Conservation (phyloP, 1,140 invertebrate species). For the Drosophila ercepeae region DNA sequence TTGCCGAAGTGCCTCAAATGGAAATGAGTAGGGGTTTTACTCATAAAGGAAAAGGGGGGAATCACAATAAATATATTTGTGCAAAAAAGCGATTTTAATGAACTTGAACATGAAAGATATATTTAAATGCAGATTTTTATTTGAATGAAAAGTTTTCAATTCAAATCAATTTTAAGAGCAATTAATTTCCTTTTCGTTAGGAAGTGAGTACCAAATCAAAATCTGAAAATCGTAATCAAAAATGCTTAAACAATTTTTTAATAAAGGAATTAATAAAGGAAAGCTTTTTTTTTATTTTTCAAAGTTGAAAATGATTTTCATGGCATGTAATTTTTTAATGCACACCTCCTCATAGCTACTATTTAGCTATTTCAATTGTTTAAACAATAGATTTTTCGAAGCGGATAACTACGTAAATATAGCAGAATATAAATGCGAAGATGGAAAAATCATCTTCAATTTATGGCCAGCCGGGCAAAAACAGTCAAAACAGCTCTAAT, state of each 20-base stretch:
- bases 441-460: constrained; percentile 36
- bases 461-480: constrained; percentile 41
- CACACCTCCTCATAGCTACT: constrained; percentile 9
- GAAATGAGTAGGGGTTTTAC: constrained; percentile 11
- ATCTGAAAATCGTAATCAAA: not conserved
- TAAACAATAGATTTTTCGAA: constrained; percentile 28
- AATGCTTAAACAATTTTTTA: not conserved
- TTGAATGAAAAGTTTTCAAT: too few relatives aligned
- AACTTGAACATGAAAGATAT: not conserved
- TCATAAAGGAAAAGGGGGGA: too few relatives aligned
- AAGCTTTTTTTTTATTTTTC: not conserved
- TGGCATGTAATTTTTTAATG: constrained; percentile 27
- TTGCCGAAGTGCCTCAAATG: constrained; percentile 42
- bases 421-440: not conserved
- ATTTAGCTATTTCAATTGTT: constrained; percentile 38
- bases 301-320: not conserved
- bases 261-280: constrained; percentile 1
- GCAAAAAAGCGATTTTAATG: not conserved
- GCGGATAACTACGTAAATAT: not conserved
- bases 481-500: constrained; percentile 56
- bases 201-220: too few relatives aligned
- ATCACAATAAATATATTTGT: constrained; percentile 41
- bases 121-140: too few relatives aligned
- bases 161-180: too few relatives aligned
- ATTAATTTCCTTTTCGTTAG: too few relatives aligned